A percentile compares a stretch with the other conserved stretches of the same genome.
phyloP scores from a whole-genome alignment of 2,888 invertebrate species.

The Calliphora vomitoria region DNA sequence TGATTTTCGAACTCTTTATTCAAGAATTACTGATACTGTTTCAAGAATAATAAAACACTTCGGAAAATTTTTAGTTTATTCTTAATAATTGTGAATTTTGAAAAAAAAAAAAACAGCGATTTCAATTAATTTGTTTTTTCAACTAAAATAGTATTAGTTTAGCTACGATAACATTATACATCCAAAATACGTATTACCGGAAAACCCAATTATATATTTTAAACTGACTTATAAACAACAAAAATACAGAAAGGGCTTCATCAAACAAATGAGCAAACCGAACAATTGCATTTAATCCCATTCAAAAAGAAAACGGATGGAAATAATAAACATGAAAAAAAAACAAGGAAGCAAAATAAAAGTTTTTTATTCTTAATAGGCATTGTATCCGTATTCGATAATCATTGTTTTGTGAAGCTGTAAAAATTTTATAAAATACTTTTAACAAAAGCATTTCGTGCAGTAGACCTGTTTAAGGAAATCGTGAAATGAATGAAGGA shows the following conservation, averaged over 20 bases:
- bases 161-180: too few species aligned
- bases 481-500: conserved; percentile 52
- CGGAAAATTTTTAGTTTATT: too few species aligned
- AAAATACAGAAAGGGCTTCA: neutral
- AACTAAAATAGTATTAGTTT: too few species aligned
- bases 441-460: conserved; percentile 36
- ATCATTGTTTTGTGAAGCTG: conserved; percentile 42
- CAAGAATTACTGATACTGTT: too few species aligned
- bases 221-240: neutral
- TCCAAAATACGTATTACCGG: neutral
- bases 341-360: conserved; percentile 43
- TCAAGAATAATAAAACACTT: too few species aligned
- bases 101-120: too few species aligned
- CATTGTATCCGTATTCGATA: conserved; percentile 24
- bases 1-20: too few species aligned
- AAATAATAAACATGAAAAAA: conserved; percentile 44
- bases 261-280: conserved; percentile 28
- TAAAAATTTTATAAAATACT: conserved; percentile 20
- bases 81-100: too few species aligned
- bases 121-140: too few species aligned
- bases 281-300: conserved; percentile 21
- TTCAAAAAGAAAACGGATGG: conserved; percentile 45
- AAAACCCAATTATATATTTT: neutral
- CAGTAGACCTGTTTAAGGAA: conserved; percentile 36
- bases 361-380: neutral